These are phyloP conservation scores for Lynx canadensis DNA, from an alignment of 2,113 vertebrate genomes.

Conservation along the genomic window DNA sequence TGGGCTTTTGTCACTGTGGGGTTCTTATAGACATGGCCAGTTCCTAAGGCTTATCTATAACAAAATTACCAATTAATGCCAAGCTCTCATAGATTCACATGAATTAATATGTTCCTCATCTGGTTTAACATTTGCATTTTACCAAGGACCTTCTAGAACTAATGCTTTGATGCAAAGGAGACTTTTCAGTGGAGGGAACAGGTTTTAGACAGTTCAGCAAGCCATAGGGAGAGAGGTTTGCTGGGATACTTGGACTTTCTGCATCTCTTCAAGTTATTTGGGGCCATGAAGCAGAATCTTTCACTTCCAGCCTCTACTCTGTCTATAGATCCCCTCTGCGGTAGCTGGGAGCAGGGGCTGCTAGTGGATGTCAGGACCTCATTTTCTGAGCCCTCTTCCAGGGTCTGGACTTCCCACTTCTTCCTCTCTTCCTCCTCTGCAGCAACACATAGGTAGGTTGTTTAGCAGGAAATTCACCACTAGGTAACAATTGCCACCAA, in stretches of 20 bases:
- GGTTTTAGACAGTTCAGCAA: background rate
- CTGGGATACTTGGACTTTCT: background rate
- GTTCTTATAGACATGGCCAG: background rate
- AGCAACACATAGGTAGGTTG: background rate
- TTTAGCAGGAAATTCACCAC: slow-evolving; percentile 37
- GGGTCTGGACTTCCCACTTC: background rate
- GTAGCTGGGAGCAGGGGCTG: background rate
- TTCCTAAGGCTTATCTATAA: background rate
- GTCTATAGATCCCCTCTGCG: background rate
- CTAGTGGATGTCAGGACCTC: background rate
- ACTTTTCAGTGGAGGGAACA: background rate
- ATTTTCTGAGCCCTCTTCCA: background rate
- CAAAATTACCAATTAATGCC: background rate
- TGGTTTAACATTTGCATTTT: slow-evolving; percentile 6
- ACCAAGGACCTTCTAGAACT: background rate
- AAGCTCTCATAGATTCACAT: background rate
- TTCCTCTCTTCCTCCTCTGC: background rate
- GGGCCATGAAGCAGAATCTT: background rate
- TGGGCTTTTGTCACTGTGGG: background rate
- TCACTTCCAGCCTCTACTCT: background rate
- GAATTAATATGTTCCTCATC: background rate
- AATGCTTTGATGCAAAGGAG: background rate
- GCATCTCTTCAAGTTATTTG: background rate
- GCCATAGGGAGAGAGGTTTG: background rate
- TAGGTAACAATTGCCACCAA: slow-evolving; percentile 68